A percentile compares a stretch with the other conserved stretches of the same genome.
phyloP scores from a whole-genome alignment of 1,140 invertebrate genomes.

The Tetraneura akinire region DNA sequence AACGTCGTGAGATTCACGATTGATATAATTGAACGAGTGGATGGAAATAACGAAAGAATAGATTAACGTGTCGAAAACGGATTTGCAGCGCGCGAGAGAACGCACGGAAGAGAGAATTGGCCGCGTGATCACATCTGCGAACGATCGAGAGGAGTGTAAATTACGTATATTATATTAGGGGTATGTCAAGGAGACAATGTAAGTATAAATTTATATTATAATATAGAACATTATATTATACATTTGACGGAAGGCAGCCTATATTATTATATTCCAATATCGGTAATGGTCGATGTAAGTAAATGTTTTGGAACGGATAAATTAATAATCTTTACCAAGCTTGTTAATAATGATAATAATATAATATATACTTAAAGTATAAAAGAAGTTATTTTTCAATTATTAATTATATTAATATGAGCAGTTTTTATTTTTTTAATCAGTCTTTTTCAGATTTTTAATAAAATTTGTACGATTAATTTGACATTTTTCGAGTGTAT shows the following conservation, averaged over 20 bases:
- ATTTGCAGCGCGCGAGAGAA: not conserved
- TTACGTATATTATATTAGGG: slow-evolving; percentile 14
- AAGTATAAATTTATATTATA: not conserved
- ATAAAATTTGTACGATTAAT: too few species aligned
- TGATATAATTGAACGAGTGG: slow-evolving; percentile 11
- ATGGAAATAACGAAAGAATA: slow-evolving; percentile 3
- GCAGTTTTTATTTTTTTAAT: too few species aligned
- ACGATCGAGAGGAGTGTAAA: slow-evolving; percentile 6
- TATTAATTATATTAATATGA: too few species aligned
- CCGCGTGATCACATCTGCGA: slow-evolving; percentile 15
- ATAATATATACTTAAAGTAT: too few species aligned
- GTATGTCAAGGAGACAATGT: slow-evolving; percentile 14
- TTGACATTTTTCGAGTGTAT: too few species aligned
- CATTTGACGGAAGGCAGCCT: not conserved
- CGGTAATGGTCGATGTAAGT: not conserved
- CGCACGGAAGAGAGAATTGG: not conserved
- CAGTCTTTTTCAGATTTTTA: too few species aligned
- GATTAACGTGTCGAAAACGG: slow-evolving; percentile 28
- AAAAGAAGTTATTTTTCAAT: too few species aligned
- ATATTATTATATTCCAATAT: not conserved
- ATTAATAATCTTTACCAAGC: too few species aligned
- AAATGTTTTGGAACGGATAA: too few species aligned
- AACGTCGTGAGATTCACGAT: not conserved
- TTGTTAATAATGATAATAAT: too few species aligned
- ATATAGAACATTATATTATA: too few species aligned